A percentile compares a stretch with the other conserved stretches of the same genome.
These are phyloP conservation scores for Erpetoichthys calabaricus DNA, from an alignment of 2,797 vertebrate genomes.

Conservation along the genomic window DNA sequence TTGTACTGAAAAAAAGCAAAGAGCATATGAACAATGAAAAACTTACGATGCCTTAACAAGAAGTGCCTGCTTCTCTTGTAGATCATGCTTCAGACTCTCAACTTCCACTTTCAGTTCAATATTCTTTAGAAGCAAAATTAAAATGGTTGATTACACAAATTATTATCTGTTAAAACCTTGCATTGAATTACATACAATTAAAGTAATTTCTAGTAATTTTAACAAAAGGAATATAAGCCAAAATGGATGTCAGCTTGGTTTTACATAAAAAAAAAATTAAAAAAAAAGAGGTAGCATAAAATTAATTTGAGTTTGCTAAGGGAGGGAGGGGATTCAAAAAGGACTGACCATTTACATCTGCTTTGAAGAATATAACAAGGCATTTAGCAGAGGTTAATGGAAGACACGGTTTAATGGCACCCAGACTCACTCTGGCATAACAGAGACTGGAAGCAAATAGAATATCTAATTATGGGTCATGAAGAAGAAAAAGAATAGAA, in stretches of 20 bases:
- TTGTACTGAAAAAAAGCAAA: too few species aligned
- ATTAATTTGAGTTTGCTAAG: too few species aligned
- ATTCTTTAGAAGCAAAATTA: conserved; percentile 51
- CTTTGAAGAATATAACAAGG: too few species aligned
- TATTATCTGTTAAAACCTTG: neutral
- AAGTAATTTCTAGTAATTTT: neutral
- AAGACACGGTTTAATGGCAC: too few species aligned
- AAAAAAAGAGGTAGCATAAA: neutral
- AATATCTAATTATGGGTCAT: too few species aligned
- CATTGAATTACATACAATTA: neutral
- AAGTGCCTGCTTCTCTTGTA: conserved; percentile 79
- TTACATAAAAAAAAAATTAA: conserved; percentile 10
- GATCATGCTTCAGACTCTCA: conserved; percentile 84
- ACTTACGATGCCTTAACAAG: conserved; percentile 91
- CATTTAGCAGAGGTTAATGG: too few species aligned
- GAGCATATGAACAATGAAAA: neutral
- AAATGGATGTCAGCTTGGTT: neutral
- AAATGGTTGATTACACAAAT: neutral
- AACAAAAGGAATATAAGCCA: neutral
- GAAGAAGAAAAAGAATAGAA: too few species aligned
- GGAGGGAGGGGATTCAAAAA: neutral
- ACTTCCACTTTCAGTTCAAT: conserved; percentile 94
- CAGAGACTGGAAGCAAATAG: too few species aligned
- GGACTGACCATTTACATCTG: too few species aligned
- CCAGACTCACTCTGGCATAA: too few species aligned